Evolutionary conservation across 1,140 invertebrate genomes (phyloP).

Genomic region (Heterodera schachtii): DNA sequence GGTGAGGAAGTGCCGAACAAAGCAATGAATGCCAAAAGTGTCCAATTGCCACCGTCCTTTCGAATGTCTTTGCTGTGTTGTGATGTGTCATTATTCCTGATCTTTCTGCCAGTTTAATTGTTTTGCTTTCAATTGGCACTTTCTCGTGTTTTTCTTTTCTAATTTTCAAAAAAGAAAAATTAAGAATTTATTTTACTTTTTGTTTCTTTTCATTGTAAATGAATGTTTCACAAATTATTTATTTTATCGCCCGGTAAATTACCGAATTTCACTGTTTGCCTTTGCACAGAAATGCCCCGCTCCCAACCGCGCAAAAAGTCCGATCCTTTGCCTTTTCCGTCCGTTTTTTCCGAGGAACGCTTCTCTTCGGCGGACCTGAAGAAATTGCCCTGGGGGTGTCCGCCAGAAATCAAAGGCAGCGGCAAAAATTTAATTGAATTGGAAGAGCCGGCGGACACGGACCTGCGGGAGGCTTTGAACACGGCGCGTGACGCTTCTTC

Average conservation of each 20-base stretch:
- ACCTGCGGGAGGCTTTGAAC: background rate
- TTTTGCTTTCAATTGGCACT: background rate
- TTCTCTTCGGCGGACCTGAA: background rate
- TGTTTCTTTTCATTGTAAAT: background rate
- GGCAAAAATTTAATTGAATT: background rate
- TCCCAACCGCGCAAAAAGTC: background rate
- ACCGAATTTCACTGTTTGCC: no score
- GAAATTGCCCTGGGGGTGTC: background rate
- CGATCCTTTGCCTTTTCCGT: no score
- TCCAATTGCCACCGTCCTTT: background rate
- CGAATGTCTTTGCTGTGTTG: background rate
- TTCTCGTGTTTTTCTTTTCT: background rate
- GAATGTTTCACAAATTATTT: no score
- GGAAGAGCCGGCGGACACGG: background rate
- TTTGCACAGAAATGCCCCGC: background rate
- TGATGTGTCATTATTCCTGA: background rate
- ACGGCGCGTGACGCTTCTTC: background rate
- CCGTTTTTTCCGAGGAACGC: no score
- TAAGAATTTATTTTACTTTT: background rate
- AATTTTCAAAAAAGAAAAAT: background rate
- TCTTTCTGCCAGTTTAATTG: background rate
- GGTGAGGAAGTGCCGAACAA: background rate
- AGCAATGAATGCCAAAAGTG: background rate
- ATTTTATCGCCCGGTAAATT: no score
- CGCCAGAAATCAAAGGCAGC: background rate